Percentiles rank a stretch among this genome's conserved stretches.
Conservation (phyloP, 2,113 vertebrate species). For the Oryzias melastigma region DNA sequence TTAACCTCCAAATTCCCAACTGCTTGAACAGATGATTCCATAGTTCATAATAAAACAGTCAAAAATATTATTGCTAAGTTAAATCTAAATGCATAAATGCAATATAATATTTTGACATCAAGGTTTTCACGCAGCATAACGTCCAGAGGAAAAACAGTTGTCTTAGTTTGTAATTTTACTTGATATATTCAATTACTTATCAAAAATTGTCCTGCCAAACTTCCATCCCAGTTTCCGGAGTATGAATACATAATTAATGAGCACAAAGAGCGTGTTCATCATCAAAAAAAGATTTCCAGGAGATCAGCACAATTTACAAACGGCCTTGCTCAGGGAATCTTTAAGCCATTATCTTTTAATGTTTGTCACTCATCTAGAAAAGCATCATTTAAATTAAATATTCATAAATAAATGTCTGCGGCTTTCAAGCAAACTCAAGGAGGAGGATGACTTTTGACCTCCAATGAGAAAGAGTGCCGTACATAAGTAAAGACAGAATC, state of each 20-base stretch:
- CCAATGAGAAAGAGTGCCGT: no score
- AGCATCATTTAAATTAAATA: not conserved
- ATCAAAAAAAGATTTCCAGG: slow-evolving; percentile 32
- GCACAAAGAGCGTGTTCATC: slow-evolving; percentile 32
- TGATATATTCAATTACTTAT: not conserved
- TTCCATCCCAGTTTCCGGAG: slow-evolving; percentile 14
- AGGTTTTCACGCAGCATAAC: no score
- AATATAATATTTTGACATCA: no score
- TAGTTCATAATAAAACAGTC: no score
- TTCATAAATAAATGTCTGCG: not conserved
- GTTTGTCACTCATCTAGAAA: not conserved
- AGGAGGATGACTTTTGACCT: no score
- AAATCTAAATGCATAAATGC: no score
- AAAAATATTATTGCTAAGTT: no score
- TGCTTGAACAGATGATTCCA: no score
- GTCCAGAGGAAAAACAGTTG: not conserved
- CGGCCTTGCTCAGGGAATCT: slow-evolving; percentile 41
- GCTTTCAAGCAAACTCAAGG: not conserved
- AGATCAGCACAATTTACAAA: slow-evolving; percentile 36
- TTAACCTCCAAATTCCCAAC: no score
- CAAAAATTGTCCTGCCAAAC: slow-evolving; percentile 5
- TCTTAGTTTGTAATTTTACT: not conserved
- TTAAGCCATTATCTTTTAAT: not conserved
- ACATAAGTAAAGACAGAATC: no score
- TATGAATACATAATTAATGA: slow-evolving; percentile 47